Conservation (phyloP, 1,140 invertebrate genomes). For the Scaptomyza graminum region DNA sequence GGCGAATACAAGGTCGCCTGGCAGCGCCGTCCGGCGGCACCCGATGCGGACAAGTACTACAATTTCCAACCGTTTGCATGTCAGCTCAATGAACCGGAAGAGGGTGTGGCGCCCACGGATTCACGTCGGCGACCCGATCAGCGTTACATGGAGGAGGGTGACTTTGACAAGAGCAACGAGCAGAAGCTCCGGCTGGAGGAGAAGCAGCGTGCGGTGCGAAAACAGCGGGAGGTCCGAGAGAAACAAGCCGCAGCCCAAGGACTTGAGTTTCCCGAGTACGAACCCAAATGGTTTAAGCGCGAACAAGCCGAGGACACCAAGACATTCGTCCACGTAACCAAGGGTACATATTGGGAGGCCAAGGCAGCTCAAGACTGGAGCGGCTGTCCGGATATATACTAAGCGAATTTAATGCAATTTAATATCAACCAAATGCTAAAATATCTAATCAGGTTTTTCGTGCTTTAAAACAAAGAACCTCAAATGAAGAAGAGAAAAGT, state of each 20-base stretch:
- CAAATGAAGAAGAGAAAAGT: not conserved
- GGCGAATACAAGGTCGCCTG: conserved; percentile 93
- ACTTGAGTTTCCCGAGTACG: conserved; percentile 88
- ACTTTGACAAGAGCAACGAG: conserved; percentile 98
- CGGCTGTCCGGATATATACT: conserved; percentile 97
- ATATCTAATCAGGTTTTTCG: conserved; percentile 5
- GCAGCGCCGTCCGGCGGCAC: conserved; percentile 91
- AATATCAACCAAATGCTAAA: not conserved
- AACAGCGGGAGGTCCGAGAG: conserved; percentile 90
- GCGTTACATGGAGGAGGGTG: conserved; percentile 97
- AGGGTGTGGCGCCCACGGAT: conserved; percentile 98
- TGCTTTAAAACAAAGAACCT: not conserved
- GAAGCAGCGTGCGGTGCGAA: conserved; percentile 92
- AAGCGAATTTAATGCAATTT: conserved; percentile 16
- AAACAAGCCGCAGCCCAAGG: conserved; percentile 91
- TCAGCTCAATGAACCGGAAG: conserved; percentile 97
- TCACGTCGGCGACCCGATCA: conserved; percentile 96
- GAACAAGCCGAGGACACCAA: conserved; percentile 91
- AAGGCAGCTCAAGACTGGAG: conserved; percentile 96
- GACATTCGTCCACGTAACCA: conserved; percentile 92
- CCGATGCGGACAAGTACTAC: conserved; percentile 91
- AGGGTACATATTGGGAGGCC: conserved; percentile 95
- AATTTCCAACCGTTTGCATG: conserved; percentile 97
- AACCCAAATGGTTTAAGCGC: conserved; percentile 96
- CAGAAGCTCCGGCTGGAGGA: conserved; percentile 95